Base-by-base conservation (phyloP, 2,888 invertebrate genomes). In the Imbricaverruca yamaguchii region DNA sequence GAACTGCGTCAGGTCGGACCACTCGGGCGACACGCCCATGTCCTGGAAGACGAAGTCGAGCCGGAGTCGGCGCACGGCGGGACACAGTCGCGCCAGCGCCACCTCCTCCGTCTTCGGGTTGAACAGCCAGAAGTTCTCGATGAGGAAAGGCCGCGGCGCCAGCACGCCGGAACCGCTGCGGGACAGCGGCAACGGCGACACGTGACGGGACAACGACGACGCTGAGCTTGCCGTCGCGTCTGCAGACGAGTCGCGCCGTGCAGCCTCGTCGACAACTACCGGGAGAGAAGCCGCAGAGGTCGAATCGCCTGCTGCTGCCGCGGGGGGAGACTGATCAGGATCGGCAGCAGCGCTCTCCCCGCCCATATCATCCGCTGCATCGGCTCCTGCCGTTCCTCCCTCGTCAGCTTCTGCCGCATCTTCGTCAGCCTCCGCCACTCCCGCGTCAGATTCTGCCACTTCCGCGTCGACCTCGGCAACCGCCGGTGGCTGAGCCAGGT, bases 21-120 rank as follows among this genome's bases (percentile, higher is more conserved):
- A 79, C 12, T 83, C 82, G 13, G 83, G 83, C 69, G 80, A 80
- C 10, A 81, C 81, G 21, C 39, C 61, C 55, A 83, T 80, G 77
- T 83, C 83, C 57, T 83, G 83, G 55, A 83, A 82, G n/a, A 83
- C 81, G 67, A 83, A 83, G 81, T 83, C 83, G 21, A 83, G 81
- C 25, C 82, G 61, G n/a, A 83, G 81, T 8, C 80, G 82, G 63
- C 82, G 80, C 39, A 83, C 79, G 18, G 80, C 65, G 7, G 83
- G 83, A 63, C 82, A 83, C 0, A 83, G 82, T 3, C 65, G 80
- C n/a, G 82, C 78, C 18, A 82, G 81, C 7, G 81, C 61, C 9
- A 83, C 25, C 63, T 83, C 83, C 77, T 82, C 82, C 21, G 82
- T 83, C 67, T 80, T 79, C 8, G 83, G 82, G 78, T 83, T 83